Evolutionary conservation across 2,888 invertebrate species (phyloP).

Genomic region (Drosophila vallismaia): DNA sequence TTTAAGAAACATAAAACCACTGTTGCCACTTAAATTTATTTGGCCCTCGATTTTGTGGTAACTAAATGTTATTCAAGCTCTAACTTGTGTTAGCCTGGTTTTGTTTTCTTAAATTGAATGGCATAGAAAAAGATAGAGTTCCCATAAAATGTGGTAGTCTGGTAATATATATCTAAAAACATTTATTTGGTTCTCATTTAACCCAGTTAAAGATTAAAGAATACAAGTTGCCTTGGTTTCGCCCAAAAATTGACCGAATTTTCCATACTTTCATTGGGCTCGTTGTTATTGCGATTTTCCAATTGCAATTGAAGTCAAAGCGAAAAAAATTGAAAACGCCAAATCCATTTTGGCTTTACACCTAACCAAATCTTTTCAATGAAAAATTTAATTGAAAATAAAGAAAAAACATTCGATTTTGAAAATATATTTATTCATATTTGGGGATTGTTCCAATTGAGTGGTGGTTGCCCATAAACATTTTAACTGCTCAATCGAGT

Average conservation of each 20-base stretch:
- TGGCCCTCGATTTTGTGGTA: neutral
- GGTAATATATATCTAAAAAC: neutral
- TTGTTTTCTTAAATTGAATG: constrained; percentile 13
- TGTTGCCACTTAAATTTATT: constrained; percentile 6
- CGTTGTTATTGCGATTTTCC: constrained; percentile 11
- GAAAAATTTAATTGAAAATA: constrained; percentile 35
- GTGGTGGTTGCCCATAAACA: constrained; percentile 37
- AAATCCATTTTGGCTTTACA: constrained; percentile 44
- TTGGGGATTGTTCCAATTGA: constrained; percentile 31
- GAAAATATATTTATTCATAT: constrained; percentile 17
- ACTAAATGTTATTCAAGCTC: constrained; percentile 7
- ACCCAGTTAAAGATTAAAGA: neutral
- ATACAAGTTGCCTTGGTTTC: neutral
- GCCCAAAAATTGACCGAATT: neutral
- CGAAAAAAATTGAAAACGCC: constrained; percentile 9
- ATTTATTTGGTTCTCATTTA: neutral
- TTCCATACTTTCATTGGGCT: constrained; percentile 1
- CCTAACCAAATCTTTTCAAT: constrained; percentile 37
- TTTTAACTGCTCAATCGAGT: constrained; percentile 45
- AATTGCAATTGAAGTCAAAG: constrained; percentile 18
- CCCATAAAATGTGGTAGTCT: neutral
- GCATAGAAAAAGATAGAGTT: neutral
- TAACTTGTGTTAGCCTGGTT: constrained; percentile 14
- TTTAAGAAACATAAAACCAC: neutral
- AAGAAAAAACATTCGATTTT: constrained; percentile 12